Evolutionary conservation across 2,113 vertebrate genomes (phyloP), one percentile per base, ranked within the genome.

Genomic region (Crotalus helleri): DNA sequence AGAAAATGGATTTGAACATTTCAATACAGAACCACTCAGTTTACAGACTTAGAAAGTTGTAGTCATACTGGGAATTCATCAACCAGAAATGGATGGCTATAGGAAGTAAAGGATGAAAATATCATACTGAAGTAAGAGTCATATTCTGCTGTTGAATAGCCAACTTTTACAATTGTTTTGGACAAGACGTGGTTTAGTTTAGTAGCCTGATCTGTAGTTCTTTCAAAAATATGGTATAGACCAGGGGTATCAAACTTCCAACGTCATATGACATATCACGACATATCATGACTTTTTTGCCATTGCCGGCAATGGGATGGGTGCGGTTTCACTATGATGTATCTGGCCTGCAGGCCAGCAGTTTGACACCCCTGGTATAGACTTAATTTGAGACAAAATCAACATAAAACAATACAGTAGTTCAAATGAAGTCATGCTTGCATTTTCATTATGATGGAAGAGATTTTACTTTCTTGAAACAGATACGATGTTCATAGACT

Each of bases 141-240:
- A 87, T 23, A 93, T 90, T 90, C 49, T 90, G 57, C 57, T 61
- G n/a, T 86, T 86, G 55, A 81, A 90, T 49, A 87, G 64, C 57
- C 74, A 90, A 46, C 55, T 90, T 51, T 90, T 90, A 61, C 46
- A 59, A 64, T 90, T 61, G 3, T 24, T 46, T 23, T 61, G 24
- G 53, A 49, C 29, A 61, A 89, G 92, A 90, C 29, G 54, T 86
- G 54, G 74, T 90, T 90, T 85, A 59, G 54, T 51, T 13, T 39
- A 61, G 51, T 92, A 46, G 24, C 11, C 19, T 85, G 39, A 57
- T 23, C 29, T 85, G 13, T 49, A 61, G 21, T 54, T 64, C 57
- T n/a, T 85, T 93, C 59, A 90, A 81, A 58, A 93, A 49, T 51
- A 51, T 51, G 49, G 49, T 51, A 51, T 9, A 51, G 49, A 51